Evolutionary conservation across 1,140 invertebrate species (phyloP).

Genomic region (Drosophila tsacasi): DNA sequence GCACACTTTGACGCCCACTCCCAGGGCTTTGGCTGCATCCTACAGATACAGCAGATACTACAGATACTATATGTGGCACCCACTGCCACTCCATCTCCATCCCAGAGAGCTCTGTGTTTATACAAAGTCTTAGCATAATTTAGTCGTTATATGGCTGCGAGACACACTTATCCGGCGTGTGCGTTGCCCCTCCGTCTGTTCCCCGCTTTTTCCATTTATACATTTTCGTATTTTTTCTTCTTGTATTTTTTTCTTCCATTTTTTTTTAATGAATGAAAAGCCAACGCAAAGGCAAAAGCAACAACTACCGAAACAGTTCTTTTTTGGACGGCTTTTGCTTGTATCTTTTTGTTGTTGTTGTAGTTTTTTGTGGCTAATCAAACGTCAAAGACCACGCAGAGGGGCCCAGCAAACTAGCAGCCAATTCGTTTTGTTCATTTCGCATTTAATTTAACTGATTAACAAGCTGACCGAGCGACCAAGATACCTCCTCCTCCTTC

Average conservation of each 20-base stretch:
- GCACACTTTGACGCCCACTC: conserved; percentile 47
- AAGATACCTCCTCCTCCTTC: background rate
- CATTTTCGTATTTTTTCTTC: background rate
- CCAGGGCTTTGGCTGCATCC: conserved; percentile 1
- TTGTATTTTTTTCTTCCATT: conserved; percentile 44
- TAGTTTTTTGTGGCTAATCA: conserved; percentile 54
- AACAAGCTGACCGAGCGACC: conserved; percentile 57
- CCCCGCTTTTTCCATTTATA: conserved; percentile 4
- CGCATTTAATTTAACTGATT: conserved; percentile 84
- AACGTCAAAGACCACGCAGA: conserved; percentile 68
- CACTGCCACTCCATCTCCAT: conserved; percentile 24
- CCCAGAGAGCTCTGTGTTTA: conserved; percentile 41
- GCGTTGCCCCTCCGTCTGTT: background rate
- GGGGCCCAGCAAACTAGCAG: conserved; percentile 48
- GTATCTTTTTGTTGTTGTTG: background rate
- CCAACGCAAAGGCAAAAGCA: conserved; percentile 37
- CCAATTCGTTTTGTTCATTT: conserved; percentile 82
- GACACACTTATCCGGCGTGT: conserved; percentile 31
- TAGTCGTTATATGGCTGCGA: conserved; percentile 51
- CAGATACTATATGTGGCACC: background rate
- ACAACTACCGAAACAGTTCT: conserved; percentile 42
- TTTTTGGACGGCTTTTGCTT: conserved; percentile 24
- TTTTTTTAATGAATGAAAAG: conserved; percentile 76
- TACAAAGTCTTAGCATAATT: conserved; percentile 72
- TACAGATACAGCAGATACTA: background rate